Percentiles rank a stretch among this genome's conserved stretches.
Conservation (phyloP, 2,888 invertebrate species). For the Eristalis arbustorum region DNA sequence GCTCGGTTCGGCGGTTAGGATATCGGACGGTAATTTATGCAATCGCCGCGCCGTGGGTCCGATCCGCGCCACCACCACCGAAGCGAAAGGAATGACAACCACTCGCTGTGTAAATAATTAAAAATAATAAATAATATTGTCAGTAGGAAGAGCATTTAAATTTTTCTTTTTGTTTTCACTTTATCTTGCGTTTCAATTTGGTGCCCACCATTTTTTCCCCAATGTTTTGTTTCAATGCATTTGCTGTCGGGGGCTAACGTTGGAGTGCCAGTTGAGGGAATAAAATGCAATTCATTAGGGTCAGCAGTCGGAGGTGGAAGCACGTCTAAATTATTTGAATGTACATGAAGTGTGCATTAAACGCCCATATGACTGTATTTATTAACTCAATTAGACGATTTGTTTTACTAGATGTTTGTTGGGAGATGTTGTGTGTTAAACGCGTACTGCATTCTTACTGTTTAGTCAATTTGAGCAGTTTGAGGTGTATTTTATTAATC, state of each 20-base stretch:
- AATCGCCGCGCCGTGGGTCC: slow-evolving; percentile 66
- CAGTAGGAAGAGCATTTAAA: slow-evolving; percentile 46
- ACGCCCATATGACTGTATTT: background rate
- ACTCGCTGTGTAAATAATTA: slow-evolving; percentile 69
- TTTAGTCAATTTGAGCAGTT: no score
- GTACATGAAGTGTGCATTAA: background rate
- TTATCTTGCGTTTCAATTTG: slow-evolving; percentile 28
- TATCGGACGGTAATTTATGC: slow-evolving; percentile 62
- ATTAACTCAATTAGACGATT: background rate
- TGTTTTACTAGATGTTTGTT: no score
- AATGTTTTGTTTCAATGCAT: background rate
- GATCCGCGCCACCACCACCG: slow-evolving; percentile 51
- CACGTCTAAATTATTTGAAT: background rate
- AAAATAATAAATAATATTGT: slow-evolving; percentile 67
- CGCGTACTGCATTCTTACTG: no score
- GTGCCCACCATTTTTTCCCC: slow-evolving; percentile 50
- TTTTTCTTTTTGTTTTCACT: slow-evolving; percentile 24
- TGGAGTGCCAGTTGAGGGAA: background rate
- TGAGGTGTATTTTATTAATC: no score
- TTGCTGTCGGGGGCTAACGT: background rate
- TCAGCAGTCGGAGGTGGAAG: slow-evolving; percentile 24
- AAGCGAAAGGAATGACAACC: slow-evolving; percentile 60
- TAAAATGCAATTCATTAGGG: slow-evolving; percentile 35
- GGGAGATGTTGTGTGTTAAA: no score
- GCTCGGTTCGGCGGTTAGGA: slow-evolving; percentile 41